These are phyloP conservation scores for Calameuta filiformis DNA, from an alignment of 2,888 invertebrate genomes.

Conservation along the genomic window DNA sequence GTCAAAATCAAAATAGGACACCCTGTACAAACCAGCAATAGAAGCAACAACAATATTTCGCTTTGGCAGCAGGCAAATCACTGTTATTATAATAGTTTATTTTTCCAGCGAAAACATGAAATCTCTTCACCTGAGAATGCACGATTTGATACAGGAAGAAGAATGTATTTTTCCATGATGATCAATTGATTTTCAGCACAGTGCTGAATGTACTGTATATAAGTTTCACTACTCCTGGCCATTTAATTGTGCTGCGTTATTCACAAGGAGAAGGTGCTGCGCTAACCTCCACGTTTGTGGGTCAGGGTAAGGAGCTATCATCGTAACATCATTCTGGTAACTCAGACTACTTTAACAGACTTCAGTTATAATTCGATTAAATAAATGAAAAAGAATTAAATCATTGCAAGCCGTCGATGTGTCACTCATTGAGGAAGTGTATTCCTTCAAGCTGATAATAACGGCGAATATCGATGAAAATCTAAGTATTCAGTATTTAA, in stretches of 20 bases:
- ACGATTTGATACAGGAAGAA: background rate
- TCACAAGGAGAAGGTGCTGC: slow-evolving; percentile 13
- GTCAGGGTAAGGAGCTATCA: slow-evolving; percentile 19
- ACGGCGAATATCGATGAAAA: background rate
- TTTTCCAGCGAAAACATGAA: background rate
- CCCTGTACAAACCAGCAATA: background rate
- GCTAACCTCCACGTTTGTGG: slow-evolving; percentile 11
- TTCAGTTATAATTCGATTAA: background rate
- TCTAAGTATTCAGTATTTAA: background rate
- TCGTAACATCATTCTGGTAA: slow-evolving; percentile 1
- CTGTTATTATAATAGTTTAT: background rate
- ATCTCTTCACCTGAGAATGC: background rate
- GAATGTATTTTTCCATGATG: background rate
- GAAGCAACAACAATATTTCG: background rate
- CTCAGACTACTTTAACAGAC: background rate
- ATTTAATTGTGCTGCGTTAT: background rate
- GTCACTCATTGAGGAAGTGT: background rate
- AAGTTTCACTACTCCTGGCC: background rate
- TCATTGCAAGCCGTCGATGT: background rate
- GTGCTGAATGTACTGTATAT: background rate
- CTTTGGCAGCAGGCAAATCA: background rate
- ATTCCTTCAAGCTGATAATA: background rate
- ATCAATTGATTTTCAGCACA: background rate
- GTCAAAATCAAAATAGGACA: too few relatives aligned
- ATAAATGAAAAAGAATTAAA: background rate